Evolutionary conservation across 2,888 invertebrate genomes (phyloP).

Genomic region (Abscondita cerata): DNA sequence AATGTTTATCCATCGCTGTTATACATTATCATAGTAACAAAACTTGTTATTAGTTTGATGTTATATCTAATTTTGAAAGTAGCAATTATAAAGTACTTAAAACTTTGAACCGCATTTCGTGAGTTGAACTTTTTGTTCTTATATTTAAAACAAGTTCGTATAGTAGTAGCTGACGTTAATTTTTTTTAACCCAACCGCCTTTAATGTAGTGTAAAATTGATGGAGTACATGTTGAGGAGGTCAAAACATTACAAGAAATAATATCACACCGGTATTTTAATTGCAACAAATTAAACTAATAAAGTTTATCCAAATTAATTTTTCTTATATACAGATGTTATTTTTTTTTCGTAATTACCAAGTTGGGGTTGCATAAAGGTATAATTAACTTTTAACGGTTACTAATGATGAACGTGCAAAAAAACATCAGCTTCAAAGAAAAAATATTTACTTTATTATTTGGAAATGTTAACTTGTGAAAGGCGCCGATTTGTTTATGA

Average conservation of each 20-base stretch:
- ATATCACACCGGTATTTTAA: conserved; percentile 6
- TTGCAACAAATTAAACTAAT: conserved; percentile 5
- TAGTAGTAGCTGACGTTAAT: conserved; percentile 8
- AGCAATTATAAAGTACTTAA: conserved; percentile 55
- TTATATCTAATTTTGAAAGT: conserved; percentile 43
- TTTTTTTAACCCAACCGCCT: conserved; percentile 16
- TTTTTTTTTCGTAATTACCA: too few relatives aligned
- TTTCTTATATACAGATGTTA: too few relatives aligned
- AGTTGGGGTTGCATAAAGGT: too few relatives aligned
- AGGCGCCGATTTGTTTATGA: conserved; percentile 5
- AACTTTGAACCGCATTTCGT: conserved; percentile 51
- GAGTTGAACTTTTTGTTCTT: conserved; percentile 35
- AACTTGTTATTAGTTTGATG: conserved; percentile 45
- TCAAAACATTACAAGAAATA: conserved; percentile 7
- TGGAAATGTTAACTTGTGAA: too few relatives aligned
- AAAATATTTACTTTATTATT: too few relatives aligned
- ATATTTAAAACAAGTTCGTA: conserved; percentile 12
- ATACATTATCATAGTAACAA: conserved; percentile 25
- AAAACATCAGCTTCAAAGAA: too few relatives aligned
- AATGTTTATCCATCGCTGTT: conserved; percentile 21
- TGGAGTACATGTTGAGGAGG: conserved; percentile 15
- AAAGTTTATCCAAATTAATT: conserved; percentile 1
- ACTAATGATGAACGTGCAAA: too few relatives aligned
- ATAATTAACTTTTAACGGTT: too few relatives aligned
- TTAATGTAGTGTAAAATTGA: conserved; percentile 20